Evolutionary conservation across 1,140 invertebrate genomes (phyloP).

Genomic region (Elymnias hypermnestra): DNA sequence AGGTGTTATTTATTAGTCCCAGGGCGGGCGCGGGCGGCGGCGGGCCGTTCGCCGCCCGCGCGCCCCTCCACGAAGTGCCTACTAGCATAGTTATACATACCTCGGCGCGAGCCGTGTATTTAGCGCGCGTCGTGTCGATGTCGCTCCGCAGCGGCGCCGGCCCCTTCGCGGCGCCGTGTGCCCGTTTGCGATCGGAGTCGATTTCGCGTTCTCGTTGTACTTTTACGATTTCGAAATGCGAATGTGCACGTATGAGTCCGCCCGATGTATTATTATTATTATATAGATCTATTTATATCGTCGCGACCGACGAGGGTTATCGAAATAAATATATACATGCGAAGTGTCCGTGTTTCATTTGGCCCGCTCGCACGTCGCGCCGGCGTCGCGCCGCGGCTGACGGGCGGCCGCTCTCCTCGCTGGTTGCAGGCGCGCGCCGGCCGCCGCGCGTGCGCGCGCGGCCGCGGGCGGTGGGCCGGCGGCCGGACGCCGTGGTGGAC

Average conservation of each 20-base stretch:
- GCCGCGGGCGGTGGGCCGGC: conserved; percentile 48
- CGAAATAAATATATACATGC: no score
- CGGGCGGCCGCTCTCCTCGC: conserved; percentile 68
- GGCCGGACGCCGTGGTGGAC: conserved; percentile 58
- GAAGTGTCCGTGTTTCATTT: conserved; percentile 37
- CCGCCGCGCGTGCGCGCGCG: conserved; percentile 58
- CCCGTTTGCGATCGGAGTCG: no score
- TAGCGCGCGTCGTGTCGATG: conserved; percentile 21
- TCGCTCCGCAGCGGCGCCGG: conserved; percentile 25
- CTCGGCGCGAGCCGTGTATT: conserved; percentile 30
- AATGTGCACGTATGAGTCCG: no score
- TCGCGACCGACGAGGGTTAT: no score
- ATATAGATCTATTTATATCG: no score
- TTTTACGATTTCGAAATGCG: no score
- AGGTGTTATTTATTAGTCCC: not conserved
- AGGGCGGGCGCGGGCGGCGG: no score
- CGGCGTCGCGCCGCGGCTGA: conserved; percentile 21
- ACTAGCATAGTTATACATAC: conserved; percentile 52
- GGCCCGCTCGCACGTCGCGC: not conserved
- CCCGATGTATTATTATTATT: no score
- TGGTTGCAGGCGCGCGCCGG: conserved; percentile 66
- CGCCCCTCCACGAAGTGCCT: conserved; percentile 61
- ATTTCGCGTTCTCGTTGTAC: no score
- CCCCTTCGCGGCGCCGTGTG: no score
- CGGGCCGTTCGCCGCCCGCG: conserved; percentile 11